Evolutionary conservation across 2,113 vertebrate genomes (phyloP).

Genomic region (Macheiramphus alcinus): DNA sequence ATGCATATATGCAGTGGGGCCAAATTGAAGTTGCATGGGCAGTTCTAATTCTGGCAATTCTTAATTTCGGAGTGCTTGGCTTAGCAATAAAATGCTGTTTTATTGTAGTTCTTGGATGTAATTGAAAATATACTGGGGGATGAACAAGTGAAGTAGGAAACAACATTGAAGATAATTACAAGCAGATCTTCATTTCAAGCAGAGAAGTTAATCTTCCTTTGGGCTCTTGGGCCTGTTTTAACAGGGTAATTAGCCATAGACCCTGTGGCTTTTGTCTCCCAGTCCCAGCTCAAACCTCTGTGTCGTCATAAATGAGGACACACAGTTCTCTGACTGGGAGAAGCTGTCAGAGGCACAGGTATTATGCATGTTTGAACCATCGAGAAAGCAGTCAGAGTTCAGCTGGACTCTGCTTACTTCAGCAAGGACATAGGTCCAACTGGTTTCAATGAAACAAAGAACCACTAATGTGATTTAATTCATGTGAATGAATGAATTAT

Average conservation of each 20-base stretch:
- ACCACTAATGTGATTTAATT: not conserved
- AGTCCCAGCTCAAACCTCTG: not conserved
- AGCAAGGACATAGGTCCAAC: not conserved
- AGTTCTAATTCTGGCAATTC: constrained; percentile 38
- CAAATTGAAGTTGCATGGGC: not conserved
- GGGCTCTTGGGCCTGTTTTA: constrained; percentile 33
- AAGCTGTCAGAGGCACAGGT: not conserved
- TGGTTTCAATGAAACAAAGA: not conserved
- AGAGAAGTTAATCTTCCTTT: constrained; percentile 55
- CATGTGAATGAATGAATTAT: not conserved
- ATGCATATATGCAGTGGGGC: not conserved
- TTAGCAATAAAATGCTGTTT: constrained; percentile 32
- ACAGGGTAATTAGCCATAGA: constrained; percentile 30
- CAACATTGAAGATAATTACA: constrained; percentile 44
- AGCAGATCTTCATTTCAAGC: constrained; percentile 52
- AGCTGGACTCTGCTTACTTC: not conserved
- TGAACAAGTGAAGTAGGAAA: constrained; percentile 44
- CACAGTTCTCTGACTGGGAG: not conserved
- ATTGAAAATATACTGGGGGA: constrained; percentile 53
- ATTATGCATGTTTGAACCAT: not conserved
- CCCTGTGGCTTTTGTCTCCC: constrained; percentile 28
- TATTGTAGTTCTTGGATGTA: constrained; percentile 51
- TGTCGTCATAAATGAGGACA: constrained; percentile 16
- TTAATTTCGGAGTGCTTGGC: constrained; percentile 1
- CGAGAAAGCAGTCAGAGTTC: not conserved